phyloP scores from a whole-genome alignment of 92 coral and sea anemone genomes.

The Bergia puertoricense region DNA sequence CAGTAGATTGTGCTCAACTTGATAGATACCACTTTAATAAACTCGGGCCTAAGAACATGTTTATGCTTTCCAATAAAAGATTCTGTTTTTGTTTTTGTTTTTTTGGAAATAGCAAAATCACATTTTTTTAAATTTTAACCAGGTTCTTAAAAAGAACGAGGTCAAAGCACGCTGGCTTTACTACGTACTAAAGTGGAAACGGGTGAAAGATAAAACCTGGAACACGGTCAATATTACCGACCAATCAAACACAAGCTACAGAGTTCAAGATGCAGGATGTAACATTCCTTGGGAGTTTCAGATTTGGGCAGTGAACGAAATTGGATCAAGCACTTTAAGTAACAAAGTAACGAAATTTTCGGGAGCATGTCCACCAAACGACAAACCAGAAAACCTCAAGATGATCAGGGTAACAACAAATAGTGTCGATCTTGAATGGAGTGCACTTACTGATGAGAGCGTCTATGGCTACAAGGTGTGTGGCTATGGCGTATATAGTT shows the following conservation, averaged over 20 bases:
- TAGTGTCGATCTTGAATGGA: constrained; percentile 21
- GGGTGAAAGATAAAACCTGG: constrained; percentile 1
- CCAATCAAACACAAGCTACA: constrained; percentile 7
- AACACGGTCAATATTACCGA: constrained; percentile 17
- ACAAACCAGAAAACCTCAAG: constrained; percentile 8
- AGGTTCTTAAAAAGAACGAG: not conserved
- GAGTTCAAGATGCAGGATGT: constrained; percentile 4
- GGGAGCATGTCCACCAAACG: not conserved
- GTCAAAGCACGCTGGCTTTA: not conserved
- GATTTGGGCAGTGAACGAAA: constrained; percentile 12
- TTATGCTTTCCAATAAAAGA: too few species aligned
- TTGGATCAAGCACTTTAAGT: constrained; percentile 3
- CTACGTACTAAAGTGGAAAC: constrained; percentile 17
- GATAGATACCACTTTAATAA: too few species aligned
- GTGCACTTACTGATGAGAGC: not conserved
- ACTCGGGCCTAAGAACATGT: too few species aligned
- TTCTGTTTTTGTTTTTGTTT: too few species aligned
- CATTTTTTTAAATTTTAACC: not conserved
- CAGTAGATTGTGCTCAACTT: too few species aligned
- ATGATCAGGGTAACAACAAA: not conserved
- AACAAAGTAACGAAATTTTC: not conserved
- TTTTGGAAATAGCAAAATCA: too few species aligned
- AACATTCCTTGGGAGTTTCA: constrained; percentile 2
- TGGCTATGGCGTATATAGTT: not conserved
- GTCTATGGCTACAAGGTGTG: constrained; percentile 22